Base-by-base conservation (phyloP, 2,113 vertebrate species). In the Speoplatyrhinus poulsoni region DNA sequence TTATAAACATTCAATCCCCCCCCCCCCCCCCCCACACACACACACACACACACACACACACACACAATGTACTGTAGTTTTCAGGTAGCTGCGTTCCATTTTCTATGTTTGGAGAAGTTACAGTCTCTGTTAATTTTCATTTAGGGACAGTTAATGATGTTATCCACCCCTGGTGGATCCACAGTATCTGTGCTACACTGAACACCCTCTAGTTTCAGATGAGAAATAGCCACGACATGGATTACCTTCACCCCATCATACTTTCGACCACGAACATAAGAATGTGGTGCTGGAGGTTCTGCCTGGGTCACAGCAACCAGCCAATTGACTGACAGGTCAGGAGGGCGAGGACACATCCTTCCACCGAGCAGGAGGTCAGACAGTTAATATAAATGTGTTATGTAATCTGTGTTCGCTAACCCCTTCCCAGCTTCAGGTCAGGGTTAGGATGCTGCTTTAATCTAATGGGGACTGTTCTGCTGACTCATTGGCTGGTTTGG, bases 381-480 rank as follows among this genome's bases (percentile, higher is more conserved):
- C 47, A 59, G 54, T 32, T 16, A 55, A 32, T 54, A 62, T 62
- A 73, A 67, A 73, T 70, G 56, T 46, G 59, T 69, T 54, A 70
- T 76, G 32, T 67, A 67, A 76, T 69, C 76, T 60, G 52, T 59
- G 50, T 49, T 62, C 49, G 13, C 53, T 17, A 32, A 53, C 62
- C 49, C 55, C 41, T 32, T 11, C 15, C 9, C 17, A 48, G 53
- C 67, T 60, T 0, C 12, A 59, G 73, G 72, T 85, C 78, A 74
- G 61, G 70, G 64, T 50, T 53, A 69, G 70, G 57, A 72, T 41
- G 47, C 64, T 2, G 48, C 53, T 52, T 67, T 81, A 77, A 84
- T 82, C 72, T 79, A 70, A 84, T 84, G 84, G 70, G 53, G 46
- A 50, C 15, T 61, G 65, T 75, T 72, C 61, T 74, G 77, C 83